These are phyloP conservation scores for Ooceraea biroi DNA, from an alignment of 1,140 invertebrate species.

Conservation along the genomic window DNA sequence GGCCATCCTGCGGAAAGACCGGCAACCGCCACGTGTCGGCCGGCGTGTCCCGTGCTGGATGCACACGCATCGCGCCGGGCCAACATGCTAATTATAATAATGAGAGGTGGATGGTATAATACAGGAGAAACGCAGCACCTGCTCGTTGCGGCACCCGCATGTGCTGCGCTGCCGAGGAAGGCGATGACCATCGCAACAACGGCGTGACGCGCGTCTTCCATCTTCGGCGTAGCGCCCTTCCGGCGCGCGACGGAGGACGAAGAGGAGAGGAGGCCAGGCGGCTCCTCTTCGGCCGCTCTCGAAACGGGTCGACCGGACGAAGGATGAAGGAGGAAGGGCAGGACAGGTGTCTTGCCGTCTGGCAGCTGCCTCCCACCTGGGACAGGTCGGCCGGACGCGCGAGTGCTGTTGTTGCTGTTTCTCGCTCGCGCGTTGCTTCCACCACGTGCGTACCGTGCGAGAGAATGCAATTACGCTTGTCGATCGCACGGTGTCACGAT, in stretches of 20 bases:
- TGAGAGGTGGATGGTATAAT: conserved; percentile 18
- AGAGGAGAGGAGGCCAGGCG: not conserved
- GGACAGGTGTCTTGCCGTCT: conserved; percentile 81
- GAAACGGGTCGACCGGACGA: conserved; percentile 70
- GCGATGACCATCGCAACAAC: conserved; percentile 47
- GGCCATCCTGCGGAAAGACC: not conserved
- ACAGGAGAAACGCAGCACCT: conserved; percentile 46
- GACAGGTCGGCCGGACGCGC: conserved; percentile 54
- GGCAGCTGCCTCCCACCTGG: conserved; percentile 84
- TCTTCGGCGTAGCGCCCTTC: conserved; percentile 1
- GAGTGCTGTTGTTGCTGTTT: conserved; percentile 67
- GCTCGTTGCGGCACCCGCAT: conserved; percentile 52
- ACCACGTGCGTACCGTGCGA: conserved; percentile 4
- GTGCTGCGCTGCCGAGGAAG: conserved; percentile 18
- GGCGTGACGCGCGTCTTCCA: conserved; percentile 20
- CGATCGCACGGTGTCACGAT: conserved; percentile 34
- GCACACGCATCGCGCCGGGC: not conserved
- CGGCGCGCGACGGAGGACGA: not conserved
- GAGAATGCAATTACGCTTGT: too few species aligned
- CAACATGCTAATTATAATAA: conserved; percentile 57
- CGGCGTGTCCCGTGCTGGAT: not conserved
- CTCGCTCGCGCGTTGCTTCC: conserved; percentile 22
- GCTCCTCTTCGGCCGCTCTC: conserved; percentile 63
- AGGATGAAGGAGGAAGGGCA: conserved; percentile 72
- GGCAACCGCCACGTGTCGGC: conserved; percentile 18